These are phyloP conservation scores for Grantiella picta DNA, from an alignment of 2,113 vertebrate genomes.

Conservation along the genomic window DNA sequence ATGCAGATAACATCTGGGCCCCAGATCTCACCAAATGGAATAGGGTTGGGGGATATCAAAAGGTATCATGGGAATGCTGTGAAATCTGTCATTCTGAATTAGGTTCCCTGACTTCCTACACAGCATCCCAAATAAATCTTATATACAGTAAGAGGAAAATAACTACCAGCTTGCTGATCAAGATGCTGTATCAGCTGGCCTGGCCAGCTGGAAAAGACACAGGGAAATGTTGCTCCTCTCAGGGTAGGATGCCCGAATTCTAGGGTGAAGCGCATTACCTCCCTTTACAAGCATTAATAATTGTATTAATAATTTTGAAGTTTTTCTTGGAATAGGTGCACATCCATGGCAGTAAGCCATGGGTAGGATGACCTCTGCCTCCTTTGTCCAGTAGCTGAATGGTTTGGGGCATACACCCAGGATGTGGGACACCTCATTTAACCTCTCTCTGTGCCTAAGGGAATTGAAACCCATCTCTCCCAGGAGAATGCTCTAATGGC, in stretches of 20 bases:
- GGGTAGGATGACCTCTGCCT: background rate
- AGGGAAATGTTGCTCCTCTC: background rate
- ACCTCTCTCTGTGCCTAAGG: background rate
- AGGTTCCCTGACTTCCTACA: background rate
- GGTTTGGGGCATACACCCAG: background rate
- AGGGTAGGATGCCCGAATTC: background rate
- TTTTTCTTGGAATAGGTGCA: background rate
- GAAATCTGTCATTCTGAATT: background rate
- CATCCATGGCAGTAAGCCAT: background rate
- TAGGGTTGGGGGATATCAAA: background rate
- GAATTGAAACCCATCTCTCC: background rate
- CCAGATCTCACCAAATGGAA: background rate
- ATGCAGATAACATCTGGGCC: background rate
- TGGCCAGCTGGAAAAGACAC: background rate
- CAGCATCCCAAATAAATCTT: background rate
- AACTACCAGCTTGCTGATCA: background rate
- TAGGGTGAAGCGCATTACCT: background rate
- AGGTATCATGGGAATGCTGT: background rate
- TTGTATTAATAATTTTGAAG: background rate
- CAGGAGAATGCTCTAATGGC: background rate
- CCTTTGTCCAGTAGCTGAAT: background rate
- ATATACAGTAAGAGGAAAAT: background rate
- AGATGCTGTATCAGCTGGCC: background rate
- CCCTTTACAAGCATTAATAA: background rate
- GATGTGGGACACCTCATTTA: background rate